Percentiles rank a stretch among this genome's conserved stretches.
phyloP scores from a whole-genome alignment of 2,113 vertebrate species.

The Petrocephalus zakoni region DNA sequence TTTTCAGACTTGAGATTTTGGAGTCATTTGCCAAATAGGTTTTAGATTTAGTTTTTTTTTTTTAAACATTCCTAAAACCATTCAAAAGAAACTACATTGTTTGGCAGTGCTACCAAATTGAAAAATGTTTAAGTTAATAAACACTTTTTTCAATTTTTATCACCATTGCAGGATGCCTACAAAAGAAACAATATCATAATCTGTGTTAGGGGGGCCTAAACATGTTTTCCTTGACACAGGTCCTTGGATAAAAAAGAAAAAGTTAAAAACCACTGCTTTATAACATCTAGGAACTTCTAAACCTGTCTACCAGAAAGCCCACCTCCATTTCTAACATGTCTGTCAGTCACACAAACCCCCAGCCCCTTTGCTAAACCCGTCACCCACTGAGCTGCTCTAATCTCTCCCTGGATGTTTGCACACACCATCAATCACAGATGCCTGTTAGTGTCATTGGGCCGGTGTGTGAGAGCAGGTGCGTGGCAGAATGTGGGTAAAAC shows the following conservation, averaged over 20 bases:
- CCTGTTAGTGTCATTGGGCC: not conserved
- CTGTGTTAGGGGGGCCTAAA: not conserved
- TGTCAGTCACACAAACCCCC: not conserved
- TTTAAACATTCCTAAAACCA: not conserved
- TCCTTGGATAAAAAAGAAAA: not conserved
- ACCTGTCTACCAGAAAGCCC: not conserved
- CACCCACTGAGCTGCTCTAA: not conserved
- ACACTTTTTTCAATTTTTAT: not conserved
- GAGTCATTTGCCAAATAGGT: not conserved
- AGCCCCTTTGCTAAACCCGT: not conserved
- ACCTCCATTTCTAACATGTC: not conserved
- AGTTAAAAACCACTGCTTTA: not conserved
- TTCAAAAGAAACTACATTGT: not conserved
- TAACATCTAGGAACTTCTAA: not conserved
- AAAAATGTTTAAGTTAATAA: not conserved
- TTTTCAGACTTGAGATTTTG: not conserved
- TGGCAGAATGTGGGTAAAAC: not conserved
- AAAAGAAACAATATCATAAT: not conserved
- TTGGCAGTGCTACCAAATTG: not conserved
- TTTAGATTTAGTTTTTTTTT: not conserved
- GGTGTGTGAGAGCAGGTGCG: not conserved
- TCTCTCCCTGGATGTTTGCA: not conserved
- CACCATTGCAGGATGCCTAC: not conserved
- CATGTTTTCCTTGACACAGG: not conserved
- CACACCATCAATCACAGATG: not conserved